Evolutionary conservation across 2,797 vertebrate species (phyloP).

Genomic region (Tolypeutes matacus): DNA sequence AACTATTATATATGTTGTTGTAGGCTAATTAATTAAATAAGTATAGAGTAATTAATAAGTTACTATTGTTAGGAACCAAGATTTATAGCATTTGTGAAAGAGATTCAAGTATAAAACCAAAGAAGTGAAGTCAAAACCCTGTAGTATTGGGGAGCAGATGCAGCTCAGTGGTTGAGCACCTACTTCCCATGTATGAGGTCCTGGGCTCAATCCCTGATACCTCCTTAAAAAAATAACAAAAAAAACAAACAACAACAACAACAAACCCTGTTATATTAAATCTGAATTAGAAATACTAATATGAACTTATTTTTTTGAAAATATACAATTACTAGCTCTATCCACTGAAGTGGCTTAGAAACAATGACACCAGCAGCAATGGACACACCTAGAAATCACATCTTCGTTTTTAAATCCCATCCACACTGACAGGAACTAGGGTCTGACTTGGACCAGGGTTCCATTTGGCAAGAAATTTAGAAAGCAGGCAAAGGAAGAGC

Average conservation of each 20-base stretch:
- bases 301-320: neutral
- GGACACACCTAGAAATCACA: neutral
- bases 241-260: no score
- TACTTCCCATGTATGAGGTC: no score
- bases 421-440: neutral
- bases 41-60: neutral
- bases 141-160: no score
- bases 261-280: neutral
- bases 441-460: neutral
- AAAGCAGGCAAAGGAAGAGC: neutral
- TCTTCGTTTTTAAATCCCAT: neutral
- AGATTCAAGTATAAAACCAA: slow-evolving; percentile 43
- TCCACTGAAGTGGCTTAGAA: neutral
- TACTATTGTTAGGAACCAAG: neutral
- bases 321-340: no score
- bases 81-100: slow-evolving; percentile 9
- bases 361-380: neutral
- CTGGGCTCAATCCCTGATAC: no score
- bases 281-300: slow-evolving; percentile 12
- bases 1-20: neutral
- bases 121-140: neutral
- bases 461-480: neutral
- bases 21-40: neutral
- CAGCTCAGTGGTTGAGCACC: no score
- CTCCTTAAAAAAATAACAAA: no score